A percentile compares a stretch with the other conserved stretches of the same genome.
Evolutionary conservation across 2,888 invertebrate genomes (phyloP).

Genomic region (Cheilosia variabilis): DNA sequence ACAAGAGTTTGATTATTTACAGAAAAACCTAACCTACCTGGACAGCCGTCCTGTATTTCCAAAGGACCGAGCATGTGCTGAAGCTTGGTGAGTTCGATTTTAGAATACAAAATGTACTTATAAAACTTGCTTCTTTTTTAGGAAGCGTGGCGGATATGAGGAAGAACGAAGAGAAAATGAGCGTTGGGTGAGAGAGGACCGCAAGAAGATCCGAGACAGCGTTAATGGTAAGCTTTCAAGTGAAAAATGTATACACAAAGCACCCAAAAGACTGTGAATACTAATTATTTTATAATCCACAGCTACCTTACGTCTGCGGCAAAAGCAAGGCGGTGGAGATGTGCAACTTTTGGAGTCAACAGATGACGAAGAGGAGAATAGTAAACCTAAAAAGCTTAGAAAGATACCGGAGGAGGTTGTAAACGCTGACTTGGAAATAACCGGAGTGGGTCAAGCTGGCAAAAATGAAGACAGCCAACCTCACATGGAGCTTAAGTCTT

Average conservation of each 20-base stretch:
- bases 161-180: conserved; percentile 82
- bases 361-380: conserved; percentile 80
- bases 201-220: conserved; percentile 81
- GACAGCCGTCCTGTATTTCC: conserved; percentile 96
- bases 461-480: background rate
- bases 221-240: conserved; percentile 80
- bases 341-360: conserved; percentile 79
- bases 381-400: conserved; percentile 13
- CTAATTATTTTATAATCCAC: background rate
- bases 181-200: conserved; percentile 82
- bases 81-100: conserved; percentile 90
- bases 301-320: conserved; percentile 81
- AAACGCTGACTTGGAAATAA: conserved; percentile 56
- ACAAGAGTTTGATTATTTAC: conserved; percentile 48
- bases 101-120: background rate
- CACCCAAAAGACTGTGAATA: background rate
- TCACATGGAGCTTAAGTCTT: background rate
- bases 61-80: conserved; percentile 94
- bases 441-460: background rate
- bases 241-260: background rate
- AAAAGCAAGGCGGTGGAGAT: conserved; percentile 78
- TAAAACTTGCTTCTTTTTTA: conserved; percentile 54
- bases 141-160: conserved; percentile 83
- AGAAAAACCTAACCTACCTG: conserved; percentile 92
- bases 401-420: conserved; percentile 47